Evolutionary conservation across 2,113 vertebrate genomes (phyloP), one percentile per base, ranked within the genome.

Genomic region (Carassius carassius): DNA sequence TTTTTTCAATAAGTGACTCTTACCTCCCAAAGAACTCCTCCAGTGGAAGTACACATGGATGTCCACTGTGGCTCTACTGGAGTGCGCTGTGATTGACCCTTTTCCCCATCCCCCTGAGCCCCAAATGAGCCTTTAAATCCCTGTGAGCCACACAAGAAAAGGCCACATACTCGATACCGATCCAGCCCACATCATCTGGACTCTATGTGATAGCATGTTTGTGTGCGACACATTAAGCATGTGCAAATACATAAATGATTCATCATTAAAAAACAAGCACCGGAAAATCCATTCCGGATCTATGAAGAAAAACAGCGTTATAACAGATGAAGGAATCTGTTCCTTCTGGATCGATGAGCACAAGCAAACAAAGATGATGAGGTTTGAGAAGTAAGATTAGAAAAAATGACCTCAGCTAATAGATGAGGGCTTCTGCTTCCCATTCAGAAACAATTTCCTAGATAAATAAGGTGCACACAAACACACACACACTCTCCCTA

Each of bases 311-410:
- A 23, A 47, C 69, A 35, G 19, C 12, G 9, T 44, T 65, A 41
- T 56, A 63, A 87, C 67, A 78, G 44, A 75, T 49, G 58, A 75
- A 79, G 16, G 41, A 37, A 2, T 7, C 54, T 56, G 44, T 63
- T 17, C 41, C 65, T 49, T 35, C 25, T 47, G 11, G 82, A 77
- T 84, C 70, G 17, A 70, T 81, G 56, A 65, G 56, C 80, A 49
- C 67, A 77, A 81, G 70, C 14, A 75, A 67, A 21, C 25, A 17
- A 23, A 41, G 32, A 81, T 76, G 69, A 87, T 75, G 76, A 76
- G 70, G 19, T n/a, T 16, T 60, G 37, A 8, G 58, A n/a, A 5
- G n/a, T 51, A 11, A 58, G 25, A 44, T 74, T 84, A 80, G 32
- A 16, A 79, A 32, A 21, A 63, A 25, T 0, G n/a, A n/a, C 70